Base-by-base conservation (phyloP, 1,140 invertebrate genomes). In the Nixonia krombeini region DNA sequence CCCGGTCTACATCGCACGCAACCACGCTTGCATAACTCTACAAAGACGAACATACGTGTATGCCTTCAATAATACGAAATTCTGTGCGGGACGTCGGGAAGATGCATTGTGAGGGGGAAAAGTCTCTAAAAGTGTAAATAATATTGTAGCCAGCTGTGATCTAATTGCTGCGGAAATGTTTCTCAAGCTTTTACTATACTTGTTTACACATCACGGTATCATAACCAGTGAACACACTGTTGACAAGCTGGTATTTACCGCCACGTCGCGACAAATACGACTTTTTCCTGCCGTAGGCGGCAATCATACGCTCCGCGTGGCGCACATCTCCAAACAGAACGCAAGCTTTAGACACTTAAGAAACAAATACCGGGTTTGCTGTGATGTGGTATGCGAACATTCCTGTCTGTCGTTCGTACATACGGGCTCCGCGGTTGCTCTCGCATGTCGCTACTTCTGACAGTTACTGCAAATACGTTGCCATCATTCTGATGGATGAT, bases 371-470 rank as follows among this genome's bases (percentile, higher is more conserved):
- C 28, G 31, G 63, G 51, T 64, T 70, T 55, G 46, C 40, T 37
- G 41, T 50, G 61, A 41, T 40, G 25, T 33, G 56, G 57, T 67
- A 68, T 59, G 58, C 56, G 61, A 69, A 70, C 70, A 73, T 70
- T 72, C 62, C 64, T 53, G 55, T 70, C 57, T 73, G 63, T 71
- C 58, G 62, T 42, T 65, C 51, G 38, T 64, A 69, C 52, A 61
- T 56, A 55, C 57, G 49, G 59, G 73, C 40, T 56, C 67, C 61
- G 74, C 53, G 75, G 72, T 77, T 77, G n/a, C n/a, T 68, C 63
- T 61, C 57, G 58, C 67, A 51, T 62, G 59, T 41, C 29, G 29
- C 40, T 37, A 15, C 55, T 59, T 40, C 15, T 40, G 37, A 40
- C 17, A 40, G 37, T 8, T 18, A 16, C 37, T 9, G n/a, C 15